Evolutionary conservation across 2,888 invertebrate species (phyloP), one percentile per base, ranked within the genome.

Genomic region (Lydus trimaculatus): DNA sequence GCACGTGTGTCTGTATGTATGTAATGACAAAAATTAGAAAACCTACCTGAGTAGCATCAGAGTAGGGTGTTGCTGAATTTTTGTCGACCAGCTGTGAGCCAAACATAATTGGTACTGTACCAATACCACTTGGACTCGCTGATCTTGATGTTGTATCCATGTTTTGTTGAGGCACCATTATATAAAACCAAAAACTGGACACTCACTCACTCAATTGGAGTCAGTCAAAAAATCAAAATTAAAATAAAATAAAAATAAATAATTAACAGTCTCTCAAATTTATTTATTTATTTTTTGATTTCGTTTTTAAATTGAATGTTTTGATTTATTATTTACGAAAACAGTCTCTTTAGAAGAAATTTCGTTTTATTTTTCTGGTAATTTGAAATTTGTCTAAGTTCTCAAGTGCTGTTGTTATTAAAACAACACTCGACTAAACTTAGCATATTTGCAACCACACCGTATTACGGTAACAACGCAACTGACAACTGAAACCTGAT

Each of bases 11-110:
- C 0, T 23, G 3, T 23, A 25, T 23, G 3, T 11, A 4, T 52
- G 20, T 48, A 20, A n/a, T 48, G 52, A 61, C 9, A 64, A 64
- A 64, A 58, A 31, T 20, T 58, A 11, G 56, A 9, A 31, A 73
- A 87, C 91, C 91, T 89, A 96, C 96, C 94, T 95, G 94, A 80
- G 98, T 99, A 73, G 98, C 98, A 89, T 99, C 98, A 83, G 97
- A 95, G 88, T 99, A 99, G 70, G 98, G 98, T 70, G 98, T 98
- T 65, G 92, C 89, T 36, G 97, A 97, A 85, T 94, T 93, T 86
- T 94, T 92, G 88, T 94, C 93, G 86, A 98, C 93, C 81, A 93
- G 89, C 85, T 95, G 93, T 67, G 97, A 97, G 79, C 97, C 97
- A 87, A 97, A 97, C 83, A 94, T 89, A 76, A 52, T 25, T 23